phyloP scores from a whole-genome alignment of 2,888 invertebrate species.

The Seladonia tumulorum region DNA sequence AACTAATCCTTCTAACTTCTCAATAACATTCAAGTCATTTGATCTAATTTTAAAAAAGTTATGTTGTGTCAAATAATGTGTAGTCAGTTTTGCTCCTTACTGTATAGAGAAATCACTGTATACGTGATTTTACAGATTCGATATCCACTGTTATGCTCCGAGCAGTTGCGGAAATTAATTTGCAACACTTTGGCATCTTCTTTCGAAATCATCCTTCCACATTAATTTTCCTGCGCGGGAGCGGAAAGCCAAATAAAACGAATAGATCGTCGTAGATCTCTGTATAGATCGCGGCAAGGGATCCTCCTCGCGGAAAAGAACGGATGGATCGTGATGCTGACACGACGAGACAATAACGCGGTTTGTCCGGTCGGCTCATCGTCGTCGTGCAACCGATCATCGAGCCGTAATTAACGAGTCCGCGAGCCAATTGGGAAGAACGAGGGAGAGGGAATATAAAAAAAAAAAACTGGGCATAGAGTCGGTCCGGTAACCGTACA shows the following conservation, averaged over 20 bases:
- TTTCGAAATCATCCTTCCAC: too few relatives aligned
- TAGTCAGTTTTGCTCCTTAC: too few relatives aligned
- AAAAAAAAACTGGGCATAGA: constrained; percentile 4
- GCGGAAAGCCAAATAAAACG: neutral
- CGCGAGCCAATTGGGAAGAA: constrained; percentile 33
- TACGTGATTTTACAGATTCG: neutral
- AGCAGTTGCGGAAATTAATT: neutral
- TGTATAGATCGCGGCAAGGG: neutral
- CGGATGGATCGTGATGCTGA: constrained; percentile 9
- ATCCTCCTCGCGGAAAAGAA: neutral
- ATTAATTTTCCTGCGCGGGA: neutral
- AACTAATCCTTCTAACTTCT: too few relatives aligned
- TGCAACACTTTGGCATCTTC: neutral
- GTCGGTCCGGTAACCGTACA: constrained; percentile 38
- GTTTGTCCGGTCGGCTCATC: constrained; percentile 6
- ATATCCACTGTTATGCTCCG: neutral
- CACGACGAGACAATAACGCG: constrained; percentile 5
- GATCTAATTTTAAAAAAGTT: too few relatives aligned
- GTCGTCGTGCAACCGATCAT: constrained; percentile 20
- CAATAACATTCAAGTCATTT: too few relatives aligned
- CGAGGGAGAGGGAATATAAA: neutral
- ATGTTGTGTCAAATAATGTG: too few relatives aligned
- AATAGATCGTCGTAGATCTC: neutral
- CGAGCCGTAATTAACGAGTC: constrained; percentile 50
- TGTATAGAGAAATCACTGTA: too few relatives aligned